phyloP scores from a whole-genome alignment of 2,888 invertebrate species.

The Drosophila fungiperda region DNA sequence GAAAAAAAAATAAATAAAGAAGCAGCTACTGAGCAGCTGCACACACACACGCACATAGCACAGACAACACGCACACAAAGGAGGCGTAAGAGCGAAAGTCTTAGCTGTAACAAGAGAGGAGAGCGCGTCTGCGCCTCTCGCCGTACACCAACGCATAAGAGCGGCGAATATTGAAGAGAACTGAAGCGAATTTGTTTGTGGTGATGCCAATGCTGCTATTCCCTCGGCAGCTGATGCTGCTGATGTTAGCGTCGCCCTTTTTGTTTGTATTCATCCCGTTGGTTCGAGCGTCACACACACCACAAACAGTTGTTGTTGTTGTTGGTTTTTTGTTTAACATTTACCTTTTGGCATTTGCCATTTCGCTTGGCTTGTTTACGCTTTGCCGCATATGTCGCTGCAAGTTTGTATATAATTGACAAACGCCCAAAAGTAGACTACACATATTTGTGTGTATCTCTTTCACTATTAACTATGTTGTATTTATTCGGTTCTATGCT shows the following conservation, averaged over 20 bases:
- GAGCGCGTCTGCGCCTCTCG: constrained; percentile 60
- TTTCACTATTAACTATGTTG: constrained; percentile 33
- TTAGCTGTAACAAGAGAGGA: constrained; percentile 11
- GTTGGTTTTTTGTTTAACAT: constrained; percentile 36
- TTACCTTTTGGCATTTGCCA: constrained; percentile 31
- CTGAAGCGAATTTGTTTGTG: constrained; percentile 25
- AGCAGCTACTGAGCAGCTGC: constrained; percentile 28
- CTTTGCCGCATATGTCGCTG: constrained; percentile 76
- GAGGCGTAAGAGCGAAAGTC: constrained; percentile 32
- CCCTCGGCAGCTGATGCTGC: not conserved
- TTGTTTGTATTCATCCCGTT: constrained; percentile 6
- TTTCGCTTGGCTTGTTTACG: constrained; percentile 71
- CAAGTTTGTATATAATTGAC: constrained; percentile 73
- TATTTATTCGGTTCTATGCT: not conserved
- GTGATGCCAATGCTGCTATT: not conserved
- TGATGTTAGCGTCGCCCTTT: constrained; percentile 57
- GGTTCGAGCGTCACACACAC: constrained; percentile 21
- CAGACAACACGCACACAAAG: constrained; percentile 8
- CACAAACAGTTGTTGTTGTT: constrained; percentile 41
- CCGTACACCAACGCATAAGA: constrained; percentile 57
- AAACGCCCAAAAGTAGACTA: constrained; percentile 58
- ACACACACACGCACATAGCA: constrained; percentile 19
- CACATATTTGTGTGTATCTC: constrained; percentile 30
- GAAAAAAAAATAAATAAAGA: constrained; percentile 24
- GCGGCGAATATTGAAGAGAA: constrained; percentile 18